Evolutionary conservation across 1,140 invertebrate genomes (phyloP).

Genomic region (Fopius arisanus): DNA sequence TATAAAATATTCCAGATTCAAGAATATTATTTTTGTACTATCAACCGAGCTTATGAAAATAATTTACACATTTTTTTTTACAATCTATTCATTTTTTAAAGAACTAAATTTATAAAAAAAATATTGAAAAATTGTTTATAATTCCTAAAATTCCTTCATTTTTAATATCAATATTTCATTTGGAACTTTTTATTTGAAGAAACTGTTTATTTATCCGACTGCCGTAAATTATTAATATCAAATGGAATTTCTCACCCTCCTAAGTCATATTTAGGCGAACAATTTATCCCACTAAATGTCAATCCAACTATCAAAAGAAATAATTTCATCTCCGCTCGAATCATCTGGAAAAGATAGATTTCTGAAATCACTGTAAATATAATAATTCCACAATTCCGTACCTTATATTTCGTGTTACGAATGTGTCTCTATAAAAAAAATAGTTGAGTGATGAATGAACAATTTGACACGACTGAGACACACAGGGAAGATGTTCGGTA

Average conservation of each 20-base stretch:
- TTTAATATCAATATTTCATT: no score
- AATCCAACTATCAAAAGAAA: constrained; percentile 26
- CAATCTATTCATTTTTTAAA: no score
- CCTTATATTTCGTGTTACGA: background rate
- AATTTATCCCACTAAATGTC: constrained; percentile 31
- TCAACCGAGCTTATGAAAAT: no score
- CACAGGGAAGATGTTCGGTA: constrained; percentile 23
- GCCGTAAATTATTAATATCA: background rate
- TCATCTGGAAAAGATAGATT: constrained; percentile 24
- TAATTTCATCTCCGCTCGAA: background rate
- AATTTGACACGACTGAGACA: constrained; percentile 34
- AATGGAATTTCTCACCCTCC: constrained; percentile 47
- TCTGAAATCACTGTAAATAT: background rate
- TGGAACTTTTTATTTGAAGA: background rate
- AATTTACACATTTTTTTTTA: no score
- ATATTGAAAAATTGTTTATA: no score
- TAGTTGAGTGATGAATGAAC: constrained; percentile 2
- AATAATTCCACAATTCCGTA: background rate
- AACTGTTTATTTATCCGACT: background rate
- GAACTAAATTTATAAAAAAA: no score
- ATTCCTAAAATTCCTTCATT: no score
- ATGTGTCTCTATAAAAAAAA: background rate
- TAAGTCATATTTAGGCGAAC: constrained; percentile 55
- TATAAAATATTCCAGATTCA: no score
- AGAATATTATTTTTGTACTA: no score